Conservation (phyloP, 2,797 vertebrate species). For the Tiaroga cobitis region DNA sequence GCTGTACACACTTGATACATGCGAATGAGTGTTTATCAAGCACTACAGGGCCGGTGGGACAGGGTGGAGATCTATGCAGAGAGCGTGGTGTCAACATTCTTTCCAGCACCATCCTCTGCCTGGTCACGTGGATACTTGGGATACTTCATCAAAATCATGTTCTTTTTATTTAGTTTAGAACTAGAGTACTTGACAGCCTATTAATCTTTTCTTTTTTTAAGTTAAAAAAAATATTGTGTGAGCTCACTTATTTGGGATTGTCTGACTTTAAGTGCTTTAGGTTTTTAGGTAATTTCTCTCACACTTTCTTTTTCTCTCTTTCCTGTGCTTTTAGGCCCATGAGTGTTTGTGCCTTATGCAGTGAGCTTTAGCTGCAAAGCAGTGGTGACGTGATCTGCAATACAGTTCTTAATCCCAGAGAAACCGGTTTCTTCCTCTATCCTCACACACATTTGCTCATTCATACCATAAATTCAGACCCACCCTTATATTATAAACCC, state of each 20-base stretch:
- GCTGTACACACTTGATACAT: slow-evolving; percentile 27
- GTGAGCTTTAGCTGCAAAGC: slow-evolving; percentile 11
- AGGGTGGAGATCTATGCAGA: slow-evolving; percentile 21
- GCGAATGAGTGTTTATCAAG: slow-evolving; percentile 9
- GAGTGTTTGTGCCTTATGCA: neutral
- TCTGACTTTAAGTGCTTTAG: slow-evolving; percentile 11
- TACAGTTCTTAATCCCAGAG: neutral
- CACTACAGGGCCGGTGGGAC: neutral
- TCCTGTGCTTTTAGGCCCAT: slow-evolving; percentile 17
- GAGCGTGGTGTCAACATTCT: slow-evolving; percentile 19
- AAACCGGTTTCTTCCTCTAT: neutral
- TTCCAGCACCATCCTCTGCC: slow-evolving; percentile 14
- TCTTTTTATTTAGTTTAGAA: slow-evolving; percentile 47
- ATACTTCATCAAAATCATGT: slow-evolving; percentile 35
- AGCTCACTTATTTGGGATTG: neutral
- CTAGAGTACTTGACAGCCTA: neutral
- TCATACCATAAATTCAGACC: neutral
- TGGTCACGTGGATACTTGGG: slow-evolving; percentile 26
- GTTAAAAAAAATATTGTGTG: neutral
- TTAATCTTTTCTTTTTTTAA: neutral
- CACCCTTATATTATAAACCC: neutral
- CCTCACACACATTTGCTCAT: neutral
- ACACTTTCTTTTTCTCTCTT: neutral
- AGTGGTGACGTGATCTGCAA: neutral
- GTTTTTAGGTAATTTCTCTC: slow-evolving; percentile 4